Conservation (phyloP, 2,113 vertebrate species). For the Thalassoma bifasciatum region DNA sequence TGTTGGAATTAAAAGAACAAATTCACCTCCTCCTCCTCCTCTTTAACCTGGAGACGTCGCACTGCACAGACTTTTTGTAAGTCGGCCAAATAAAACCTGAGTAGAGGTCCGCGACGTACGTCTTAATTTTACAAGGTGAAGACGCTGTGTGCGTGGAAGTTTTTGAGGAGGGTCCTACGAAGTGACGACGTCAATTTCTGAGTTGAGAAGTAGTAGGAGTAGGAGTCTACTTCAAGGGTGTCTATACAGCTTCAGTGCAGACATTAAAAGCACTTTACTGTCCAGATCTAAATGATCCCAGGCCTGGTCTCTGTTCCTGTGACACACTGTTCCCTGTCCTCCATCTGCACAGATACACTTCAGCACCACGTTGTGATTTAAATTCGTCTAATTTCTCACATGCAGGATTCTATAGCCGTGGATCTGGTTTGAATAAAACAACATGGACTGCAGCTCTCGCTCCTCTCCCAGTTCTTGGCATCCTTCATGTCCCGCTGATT, state of each 20-base stretch:
- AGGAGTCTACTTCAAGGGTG: too few relatives aligned
- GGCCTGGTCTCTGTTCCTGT: too few relatives aligned
- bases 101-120: too few relatives aligned
- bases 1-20: slow-evolving; percentile 22
- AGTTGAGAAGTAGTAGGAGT: too few relatives aligned
- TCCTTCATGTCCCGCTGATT: slow-evolving; percentile 3
- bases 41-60: too few relatives aligned
- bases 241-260: slow-evolving; percentile 3
- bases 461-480: slow-evolving; percentile 44
- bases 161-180: too few relatives aligned
- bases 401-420: neutral
- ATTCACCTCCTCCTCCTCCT: slow-evolving; percentile 2
- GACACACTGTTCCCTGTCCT: neutral
- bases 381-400: slow-evolving; percentile 6
- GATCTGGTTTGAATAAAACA: slow-evolving; percentile 57
- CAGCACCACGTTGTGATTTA: slow-evolving; percentile 7
- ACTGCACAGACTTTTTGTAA: too few relatives aligned
- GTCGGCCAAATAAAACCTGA: too few relatives aligned
- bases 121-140: too few relatives aligned
- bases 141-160: too few relatives aligned
- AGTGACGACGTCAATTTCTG: too few relatives aligned
- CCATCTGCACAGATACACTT: neutral
- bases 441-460: neutral
- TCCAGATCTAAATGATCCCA: neutral
- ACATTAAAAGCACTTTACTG: neutral